Evolutionary conservation across 2,888 invertebrate species (phyloP).

Genomic region (Drosophila nr. fundita): DNA sequence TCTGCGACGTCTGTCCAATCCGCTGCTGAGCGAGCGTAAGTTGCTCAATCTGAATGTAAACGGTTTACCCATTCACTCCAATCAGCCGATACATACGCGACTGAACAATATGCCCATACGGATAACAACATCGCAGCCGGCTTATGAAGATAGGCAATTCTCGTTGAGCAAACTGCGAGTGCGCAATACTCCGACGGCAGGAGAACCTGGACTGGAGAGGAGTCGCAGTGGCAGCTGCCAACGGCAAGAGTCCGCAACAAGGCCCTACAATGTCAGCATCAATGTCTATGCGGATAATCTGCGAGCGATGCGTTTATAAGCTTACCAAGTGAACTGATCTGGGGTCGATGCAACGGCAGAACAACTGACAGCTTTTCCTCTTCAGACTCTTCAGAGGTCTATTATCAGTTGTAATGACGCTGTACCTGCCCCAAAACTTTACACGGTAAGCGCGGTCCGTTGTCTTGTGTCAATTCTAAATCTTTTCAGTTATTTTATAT

Average conservation of each 20-base stretch:
- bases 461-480: slow-evolving; percentile 8
- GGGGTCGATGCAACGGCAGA: slow-evolving; percentile 19
- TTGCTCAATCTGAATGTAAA: slow-evolving; percentile 48
- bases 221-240: neutral
- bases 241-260: neutral
- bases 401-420: slow-evolving; percentile 13
- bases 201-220: neutral
- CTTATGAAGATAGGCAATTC: slow-evolving; percentile 40
- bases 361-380: slow-evolving; percentile 9
- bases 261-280: slow-evolving; percentile 71
- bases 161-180: slow-evolving; percentile 48
- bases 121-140: slow-evolving; percentile 53
- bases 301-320: slow-evolving; percentile 52
- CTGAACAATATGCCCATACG: slow-evolving; percentile 66
- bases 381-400: neutral
- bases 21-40: slow-evolving; percentile 44
- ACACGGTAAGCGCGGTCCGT: neutral
- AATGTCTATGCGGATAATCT: slow-evolving; percentile 73
- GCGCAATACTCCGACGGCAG: slow-evolving; percentile 7
- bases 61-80: slow-evolving; percentile 22
- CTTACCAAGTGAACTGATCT: neutral
- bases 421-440: slow-evolving; percentile 10
- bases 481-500: slow-evolving; percentile 13
- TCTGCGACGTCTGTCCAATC: slow-evolving; percentile 11
- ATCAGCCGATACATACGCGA: slow-evolving; percentile 47